A percentile compares a stretch with the other conserved stretches of the same genome.
These are phyloP conservation scores for Miltochrista miniata DNA, from an alignment of 2,888 invertebrate genomes.

Conservation along the genomic window DNA sequence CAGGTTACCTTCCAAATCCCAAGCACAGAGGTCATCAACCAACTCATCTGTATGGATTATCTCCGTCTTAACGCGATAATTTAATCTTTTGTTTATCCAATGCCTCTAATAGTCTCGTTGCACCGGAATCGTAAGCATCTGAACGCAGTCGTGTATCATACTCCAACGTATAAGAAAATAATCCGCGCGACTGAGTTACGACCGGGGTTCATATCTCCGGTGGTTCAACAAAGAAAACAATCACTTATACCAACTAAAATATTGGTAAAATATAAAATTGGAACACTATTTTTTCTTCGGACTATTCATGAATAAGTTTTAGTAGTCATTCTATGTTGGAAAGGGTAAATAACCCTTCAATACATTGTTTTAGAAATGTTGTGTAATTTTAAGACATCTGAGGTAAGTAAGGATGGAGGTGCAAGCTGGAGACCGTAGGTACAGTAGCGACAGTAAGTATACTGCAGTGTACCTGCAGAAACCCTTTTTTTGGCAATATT, in stretches of 20 bases:
- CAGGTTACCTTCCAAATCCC: conserved; percentile 49
- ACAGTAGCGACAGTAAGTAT: no score
- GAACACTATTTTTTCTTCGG: no score
- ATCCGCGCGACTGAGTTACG: conserved; percentile 71
- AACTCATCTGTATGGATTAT: conserved; percentile 79
- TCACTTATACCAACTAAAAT: conserved; percentile 49
- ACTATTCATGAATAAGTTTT: no score
- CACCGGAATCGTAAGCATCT: conserved; percentile 65
- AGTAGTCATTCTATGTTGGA: no score
- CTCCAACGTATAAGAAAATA: conserved; percentile 71
- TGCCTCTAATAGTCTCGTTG: conserved; percentile 75
- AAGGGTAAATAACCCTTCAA: no score
- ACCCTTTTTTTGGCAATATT: no score
- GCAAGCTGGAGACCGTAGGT: no score
- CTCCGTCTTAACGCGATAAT: conserved; percentile 77
- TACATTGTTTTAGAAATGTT: no score
- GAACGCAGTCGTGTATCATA: conserved; percentile 76
- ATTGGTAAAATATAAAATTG: conserved; percentile 26
- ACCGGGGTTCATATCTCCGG: conserved; percentile 51
- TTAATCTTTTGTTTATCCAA: conserved; percentile 82
- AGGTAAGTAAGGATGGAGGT: no score
- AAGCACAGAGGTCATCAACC: conserved; percentile 77
- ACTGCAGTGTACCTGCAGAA: no score
- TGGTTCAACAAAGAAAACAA: conserved; percentile 46
- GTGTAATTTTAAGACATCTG: no score